Conservation (phyloP, 2,888 invertebrate species). For the Anagyrus pseudococci region DNA sequence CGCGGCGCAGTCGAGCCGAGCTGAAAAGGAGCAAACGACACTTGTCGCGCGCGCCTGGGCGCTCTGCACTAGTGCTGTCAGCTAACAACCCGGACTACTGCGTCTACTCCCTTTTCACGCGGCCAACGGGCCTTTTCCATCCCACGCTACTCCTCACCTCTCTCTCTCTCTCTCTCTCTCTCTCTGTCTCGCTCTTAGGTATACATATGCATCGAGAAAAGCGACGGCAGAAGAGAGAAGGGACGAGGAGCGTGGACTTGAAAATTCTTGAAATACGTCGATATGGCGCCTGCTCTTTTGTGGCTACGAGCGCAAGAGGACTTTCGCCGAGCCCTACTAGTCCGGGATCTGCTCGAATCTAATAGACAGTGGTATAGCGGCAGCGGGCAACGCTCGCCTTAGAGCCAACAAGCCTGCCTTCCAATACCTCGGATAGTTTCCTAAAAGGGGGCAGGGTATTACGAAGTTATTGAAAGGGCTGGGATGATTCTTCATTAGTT, state of each 20-base stretch:
- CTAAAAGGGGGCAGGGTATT: slow-evolving; percentile 12
- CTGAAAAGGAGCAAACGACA: not conserved
- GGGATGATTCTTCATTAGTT: slow-evolving; percentile 21
- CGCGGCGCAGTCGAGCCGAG: not conserved
- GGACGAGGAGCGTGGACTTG: not conserved
- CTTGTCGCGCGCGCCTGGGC: not conserved
- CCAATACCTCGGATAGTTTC: slow-evolving; percentile 2
- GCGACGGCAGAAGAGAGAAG: not conserved
- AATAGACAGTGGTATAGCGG: too few relatives aligned
- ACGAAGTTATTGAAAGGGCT: slow-evolving; percentile 13
- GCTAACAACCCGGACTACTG: too few relatives aligned
- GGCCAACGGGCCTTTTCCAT: too few relatives aligned
- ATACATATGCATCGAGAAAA: too few relatives aligned
- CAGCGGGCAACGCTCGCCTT: too few relatives aligned
- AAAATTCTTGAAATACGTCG: not conserved
- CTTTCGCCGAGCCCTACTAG: not conserved
- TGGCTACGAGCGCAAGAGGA: not conserved
- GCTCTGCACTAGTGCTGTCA: too few relatives aligned
- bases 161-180: too few relatives aligned
- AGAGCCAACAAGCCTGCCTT: too few relatives aligned
- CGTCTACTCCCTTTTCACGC: too few relatives aligned
- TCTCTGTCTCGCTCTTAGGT: too few relatives aligned
- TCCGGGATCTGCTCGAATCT: not conserved
- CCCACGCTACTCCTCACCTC: not conserved
- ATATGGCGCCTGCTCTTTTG: not conserved